Evolutionary conservation across 2,888 invertebrate genomes (phyloP).

Genomic region (Microplitis deprimator): DNA sequence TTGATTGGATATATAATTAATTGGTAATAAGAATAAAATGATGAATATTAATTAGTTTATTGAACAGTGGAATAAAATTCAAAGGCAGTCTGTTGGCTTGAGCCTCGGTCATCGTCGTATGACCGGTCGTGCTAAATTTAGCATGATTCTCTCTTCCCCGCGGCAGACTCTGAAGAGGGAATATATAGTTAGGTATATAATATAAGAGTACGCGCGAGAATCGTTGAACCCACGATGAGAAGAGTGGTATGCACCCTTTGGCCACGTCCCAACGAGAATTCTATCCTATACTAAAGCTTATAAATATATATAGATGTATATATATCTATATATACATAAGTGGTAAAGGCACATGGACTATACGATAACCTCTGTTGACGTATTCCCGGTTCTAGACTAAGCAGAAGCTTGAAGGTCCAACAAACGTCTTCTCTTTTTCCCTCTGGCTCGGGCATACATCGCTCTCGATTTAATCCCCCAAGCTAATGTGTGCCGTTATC

Average conservation of each 20-base stretch:
- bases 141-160: slow-evolving; percentile 10
- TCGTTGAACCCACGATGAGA: slow-evolving; percentile 39
- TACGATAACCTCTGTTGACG: slow-evolving; percentile 29
- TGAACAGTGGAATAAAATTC: slow-evolving; percentile 24
- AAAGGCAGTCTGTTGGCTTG: neutral
- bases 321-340: neutral
- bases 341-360: slow-evolving; percentile 9
- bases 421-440: slow-evolving; percentile 18
- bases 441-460: slow-evolving; percentile 12
- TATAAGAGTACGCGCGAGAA: slow-evolving; percentile 21
- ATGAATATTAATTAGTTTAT: slow-evolving; percentile 2
- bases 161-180: neutral
- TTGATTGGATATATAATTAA: neutral
- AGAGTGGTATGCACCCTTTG: slow-evolving; percentile 32
- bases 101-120: slow-evolving; percentile 36
- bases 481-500: slow-evolving; percentile 44
- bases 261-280: slow-evolving; percentile 25
- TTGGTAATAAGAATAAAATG: neutral
- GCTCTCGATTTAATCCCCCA: slow-evolving; percentile 51
- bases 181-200: neutral
- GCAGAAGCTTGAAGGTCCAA: neutral
- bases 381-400: slow-evolving; percentile 19
- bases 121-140: slow-evolving; percentile 32
- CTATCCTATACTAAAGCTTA: slow-evolving; percentile 25
- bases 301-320: neutral